Base-by-base conservation (phyloP, 2,888 invertebrate genomes). In the Trypoxylon attenuatum region DNA sequence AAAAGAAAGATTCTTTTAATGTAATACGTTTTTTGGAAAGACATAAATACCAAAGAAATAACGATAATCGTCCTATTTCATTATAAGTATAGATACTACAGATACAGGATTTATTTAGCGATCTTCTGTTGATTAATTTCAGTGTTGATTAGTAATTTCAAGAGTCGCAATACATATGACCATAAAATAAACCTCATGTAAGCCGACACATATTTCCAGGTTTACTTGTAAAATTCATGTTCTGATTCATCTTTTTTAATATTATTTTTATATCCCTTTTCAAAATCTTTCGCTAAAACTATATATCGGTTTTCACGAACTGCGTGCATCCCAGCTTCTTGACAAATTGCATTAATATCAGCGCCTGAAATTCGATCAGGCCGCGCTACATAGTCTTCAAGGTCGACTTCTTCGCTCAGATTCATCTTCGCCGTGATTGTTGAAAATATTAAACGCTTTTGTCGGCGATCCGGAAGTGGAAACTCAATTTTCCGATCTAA, bases 311-410 rank as follows among this genome's bases (percentile, higher is more conserved):
- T 99, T 88, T 99, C 99, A 59, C 99, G 90, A 0, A 99, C 99
- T 2, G 99, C 99, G 86, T 99, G 99, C 99, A 99, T 99, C 76
- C 99, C 99, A 64, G 99, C 99, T 91, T 99, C 99, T 88, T 99
- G 99, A 86, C 99, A 99, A 84, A 99, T 99, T 52, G 99, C 98
- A 88, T 99, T 99, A 81, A 99, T 99, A 84, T 99, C 99, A 18
- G 99, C 99, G 19, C 99, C 99, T 46, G 98, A 98, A 80, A 99
- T 98, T 88, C 97, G 96, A 87, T 99, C 99, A 1, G 99, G 99
- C 15, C 99, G 91, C 8, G 99, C 98, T 0, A 99, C 98, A 87
- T 97, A 99, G 89, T 99, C 99, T 86, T 99, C 99, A 52, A 99
- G 89, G 87, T 99, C 99, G 0, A 99, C 99, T 88, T 99, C 99